A percentile compares a stretch with the other conserved stretches of the same genome.
Conservation (phyloP, 37 sponge, comb jelly and placozoan species). For the Chondrosia reniformis region DNA sequence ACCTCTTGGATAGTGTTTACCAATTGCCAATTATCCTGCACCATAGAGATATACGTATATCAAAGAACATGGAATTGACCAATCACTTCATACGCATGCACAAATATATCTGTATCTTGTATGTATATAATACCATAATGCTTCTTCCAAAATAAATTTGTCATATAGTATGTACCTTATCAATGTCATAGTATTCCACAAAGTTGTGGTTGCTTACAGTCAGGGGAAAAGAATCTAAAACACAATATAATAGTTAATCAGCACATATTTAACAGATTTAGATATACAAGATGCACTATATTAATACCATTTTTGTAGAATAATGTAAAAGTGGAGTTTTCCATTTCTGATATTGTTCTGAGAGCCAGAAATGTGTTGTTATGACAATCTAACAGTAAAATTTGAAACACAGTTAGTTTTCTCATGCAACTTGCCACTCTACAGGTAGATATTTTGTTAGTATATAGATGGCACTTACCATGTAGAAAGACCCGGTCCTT, state of each 20-base stretch:
- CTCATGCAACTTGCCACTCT: background rate
- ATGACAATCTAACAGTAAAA: slow-evolving; percentile 44
- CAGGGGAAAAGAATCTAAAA: slow-evolving; percentile 33
- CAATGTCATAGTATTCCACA: slow-evolving; percentile 49
- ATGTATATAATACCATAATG: too few species aligned
- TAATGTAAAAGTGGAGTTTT: slow-evolving; percentile 23
- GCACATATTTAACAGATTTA: background rate
- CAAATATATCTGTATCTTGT: too few species aligned
- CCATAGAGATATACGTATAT: too few species aligned
- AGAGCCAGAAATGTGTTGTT: slow-evolving; percentile 72
- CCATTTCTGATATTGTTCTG: slow-evolving; percentile 12
- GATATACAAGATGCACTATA: slow-evolving; percentile 2
- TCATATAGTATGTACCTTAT: slow-evolving; percentile 35
- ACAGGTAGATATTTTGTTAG: background rate
- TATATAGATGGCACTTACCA: slow-evolving; percentile 15
- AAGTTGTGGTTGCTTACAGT: slow-evolving; percentile 26
- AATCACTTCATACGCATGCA: too few species aligned
- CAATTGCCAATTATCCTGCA: slow-evolving; percentile 38
- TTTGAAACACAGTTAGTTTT: background rate
- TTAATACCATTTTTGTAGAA: slow-evolving; percentile 40
- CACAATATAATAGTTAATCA: background rate
- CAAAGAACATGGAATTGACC: too few species aligned
- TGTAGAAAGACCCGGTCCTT: slow-evolving; percentile 41
- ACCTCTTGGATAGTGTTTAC: background rate
- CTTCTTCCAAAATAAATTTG: too few species aligned